These are phyloP conservation scores for Cichlasoma orientale DNA, from an alignment of 2,797 vertebrate species.

Conservation along the genomic window DNA sequence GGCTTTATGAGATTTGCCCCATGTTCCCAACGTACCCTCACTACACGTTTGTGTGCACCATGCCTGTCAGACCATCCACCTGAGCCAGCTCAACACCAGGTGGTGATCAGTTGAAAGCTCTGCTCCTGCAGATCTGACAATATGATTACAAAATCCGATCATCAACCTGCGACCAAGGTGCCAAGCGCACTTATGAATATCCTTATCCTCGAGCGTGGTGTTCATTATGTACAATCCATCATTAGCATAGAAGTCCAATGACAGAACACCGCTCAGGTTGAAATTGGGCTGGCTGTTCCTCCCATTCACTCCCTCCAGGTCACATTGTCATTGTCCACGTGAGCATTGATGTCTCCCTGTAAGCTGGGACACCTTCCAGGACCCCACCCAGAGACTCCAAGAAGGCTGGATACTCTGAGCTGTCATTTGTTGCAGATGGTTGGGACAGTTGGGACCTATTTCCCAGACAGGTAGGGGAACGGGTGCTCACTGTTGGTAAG, in stretches of 20 bases:
- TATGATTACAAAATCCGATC: neutral
- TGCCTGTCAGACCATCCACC: neutral
- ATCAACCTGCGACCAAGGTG: neutral
- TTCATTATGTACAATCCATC: neutral
- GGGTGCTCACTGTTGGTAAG: neutral
- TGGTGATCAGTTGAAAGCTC: neutral
- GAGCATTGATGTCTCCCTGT: neutral
- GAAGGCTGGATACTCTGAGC: neutral
- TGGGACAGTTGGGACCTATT: neutral
- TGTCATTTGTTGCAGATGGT: neutral
- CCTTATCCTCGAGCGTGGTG: neutral
- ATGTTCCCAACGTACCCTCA: neutral
- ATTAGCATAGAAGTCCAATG: neutral
- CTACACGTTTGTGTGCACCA: neutral
- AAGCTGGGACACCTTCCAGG: neutral
- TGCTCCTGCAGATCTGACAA: neutral
- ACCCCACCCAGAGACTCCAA: neutral
- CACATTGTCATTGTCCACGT: neutral
- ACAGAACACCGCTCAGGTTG: neutral
- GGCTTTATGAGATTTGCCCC: too few relatives aligned
- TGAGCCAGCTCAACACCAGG: neutral
- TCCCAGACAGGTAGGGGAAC: neutral
- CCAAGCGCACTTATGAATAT: neutral
- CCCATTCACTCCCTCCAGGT: neutral
- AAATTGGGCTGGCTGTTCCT: neutral